phyloP scores from a whole-genome alignment of 2,888 invertebrate genomes.

The Ochropacha duplaris region DNA sequence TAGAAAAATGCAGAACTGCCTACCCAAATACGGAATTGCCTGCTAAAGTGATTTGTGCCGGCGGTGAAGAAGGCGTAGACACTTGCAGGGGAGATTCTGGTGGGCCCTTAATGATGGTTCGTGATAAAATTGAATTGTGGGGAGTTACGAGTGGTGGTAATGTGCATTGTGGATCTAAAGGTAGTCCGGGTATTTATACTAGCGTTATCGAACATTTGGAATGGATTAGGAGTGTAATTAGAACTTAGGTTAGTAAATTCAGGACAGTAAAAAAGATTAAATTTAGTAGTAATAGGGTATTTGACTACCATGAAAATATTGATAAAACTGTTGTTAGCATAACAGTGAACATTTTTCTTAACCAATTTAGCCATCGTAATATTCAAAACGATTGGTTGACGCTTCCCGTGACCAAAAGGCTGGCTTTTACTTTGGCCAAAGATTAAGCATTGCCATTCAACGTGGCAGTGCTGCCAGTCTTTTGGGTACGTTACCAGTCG shows the following conservation, averaged over 20 bases:
- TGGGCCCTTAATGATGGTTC: constrained; percentile 48
- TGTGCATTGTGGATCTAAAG: constrained; percentile 43
- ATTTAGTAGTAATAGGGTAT: too few relatives aligned
- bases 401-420: too few relatives aligned
- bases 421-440: too few relatives aligned
- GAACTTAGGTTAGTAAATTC: not conserved
- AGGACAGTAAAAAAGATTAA: too few relatives aligned
- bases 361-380: too few relatives aligned
- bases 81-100: constrained; percentile 64
- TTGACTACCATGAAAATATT: too few relatives aligned
- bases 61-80: constrained; percentile 48
- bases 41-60: constrained; percentile 51
- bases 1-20: constrained; percentile 29
- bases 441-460: too few relatives aligned
- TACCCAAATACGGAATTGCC: constrained; percentile 37
- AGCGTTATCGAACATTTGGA: constrained; percentile 46
- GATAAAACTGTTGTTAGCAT: too few relatives aligned
- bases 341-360: too few relatives aligned
- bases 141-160: constrained; percentile 56
- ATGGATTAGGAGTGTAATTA: constrained; percentile 42
- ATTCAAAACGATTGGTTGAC: too few relatives aligned
- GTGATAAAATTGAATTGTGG: constrained; percentile 39
- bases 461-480: too few relatives aligned
- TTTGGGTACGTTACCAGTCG: too few relatives aligned
- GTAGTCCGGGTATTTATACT: constrained; percentile 55